Evolutionary conservation across 2,113 vertebrate species (phyloP), one percentile per base, ranked within the genome.

Genomic region (Upupa epops): DNA sequence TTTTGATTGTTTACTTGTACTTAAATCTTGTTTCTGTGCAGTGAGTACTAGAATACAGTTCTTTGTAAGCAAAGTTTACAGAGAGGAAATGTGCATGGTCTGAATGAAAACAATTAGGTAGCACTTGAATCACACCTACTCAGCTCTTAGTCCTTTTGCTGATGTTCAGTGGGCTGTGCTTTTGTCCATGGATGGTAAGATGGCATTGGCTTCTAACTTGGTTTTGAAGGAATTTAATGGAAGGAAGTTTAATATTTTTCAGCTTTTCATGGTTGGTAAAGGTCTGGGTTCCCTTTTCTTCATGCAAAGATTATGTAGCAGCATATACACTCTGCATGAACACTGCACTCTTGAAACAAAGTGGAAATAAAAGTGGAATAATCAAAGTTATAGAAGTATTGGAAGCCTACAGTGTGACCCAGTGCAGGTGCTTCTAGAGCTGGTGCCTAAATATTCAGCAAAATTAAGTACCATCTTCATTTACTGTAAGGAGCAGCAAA

Each of bases 381-480:
- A 3, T 34, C 14, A 49, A 32, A 9, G 68, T 76, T 42, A 19
- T 54, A 15, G 10, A 49, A 48, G 19, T 52, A n/a, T 12, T 84
- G 36, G 51, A 58, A 19, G 37, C 1, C 12, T 70, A 22, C 58
- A n/a, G n/a, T 66, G 26, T 60, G 52, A 66, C 29, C 20, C 21
- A 55, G 1, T 19, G 12, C 32, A 75, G 45, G 14, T 42, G 51
- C 49, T 92, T 64, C 65, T 77, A 59, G 40, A 66, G 48, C 70
- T 36, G 37, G 31, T 0, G 29, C 51, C 49, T 58, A 42, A 20
- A 51, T 60, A 3, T 54, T 81, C 2, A 2, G 40, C 26, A 76
- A 37, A 71, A 71, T 21, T 0, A 1, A 11, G 26, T 37, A 36
- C 45, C 0, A 1, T 28, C 37, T 77, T 20, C 8, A 2, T 49